Conservation (phyloP, 2,888 invertebrate species). For the Ligdia adustata region DNA sequence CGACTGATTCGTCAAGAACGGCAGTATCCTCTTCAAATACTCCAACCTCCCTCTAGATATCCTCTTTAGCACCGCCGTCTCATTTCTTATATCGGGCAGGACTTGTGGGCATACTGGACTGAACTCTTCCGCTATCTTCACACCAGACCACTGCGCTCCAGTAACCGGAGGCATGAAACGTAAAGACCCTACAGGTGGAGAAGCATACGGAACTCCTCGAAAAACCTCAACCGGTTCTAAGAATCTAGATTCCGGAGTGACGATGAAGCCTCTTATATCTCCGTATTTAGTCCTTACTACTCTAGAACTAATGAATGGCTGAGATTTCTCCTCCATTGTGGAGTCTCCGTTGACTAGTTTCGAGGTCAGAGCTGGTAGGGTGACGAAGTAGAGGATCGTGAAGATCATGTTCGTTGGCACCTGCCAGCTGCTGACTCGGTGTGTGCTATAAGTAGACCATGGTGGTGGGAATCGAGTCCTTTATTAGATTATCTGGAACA, state of each 20-base stretch:
- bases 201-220: slow-evolving; percentile 97
- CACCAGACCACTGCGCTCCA: slow-evolving; percentile 95
- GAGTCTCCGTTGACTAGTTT: slow-evolving; percentile 73
- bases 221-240: slow-evolving; percentile 96
- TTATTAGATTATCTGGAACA: too few species aligned
- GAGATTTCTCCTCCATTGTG: slow-evolving; percentile 77
- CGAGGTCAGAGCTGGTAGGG: slow-evolving; percentile 76
- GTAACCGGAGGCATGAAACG: slow-evolving; percentile 98
- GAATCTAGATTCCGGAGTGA: slow-evolving; percentile 91
- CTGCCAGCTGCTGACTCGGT: slow-evolving; percentile 60
- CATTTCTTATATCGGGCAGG: slow-evolving; percentile 93
- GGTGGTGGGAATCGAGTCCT: slow-evolving; percentile 44
- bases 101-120: slow-evolving; percentile 97
- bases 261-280: slow-evolving; percentile 93
- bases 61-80: slow-evolving; percentile 90
- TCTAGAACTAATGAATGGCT: slow-evolving; percentile 88
- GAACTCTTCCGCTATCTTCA: slow-evolving; percentile 93
- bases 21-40: slow-evolving; percentile 93
- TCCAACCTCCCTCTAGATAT: slow-evolving; percentile 96
- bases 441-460: slow-evolving; percentile 78
- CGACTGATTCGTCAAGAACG: slow-evolving; percentile 94
- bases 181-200: slow-evolving; percentile 93
- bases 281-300: slow-evolving; percentile 95
- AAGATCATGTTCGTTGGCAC: slow-evolving; percentile 75
- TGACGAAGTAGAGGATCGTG: slow-evolving; percentile 74